phyloP scores from a whole-genome alignment of 2,888 invertebrate genomes.

The Dynastes maya region DNA sequence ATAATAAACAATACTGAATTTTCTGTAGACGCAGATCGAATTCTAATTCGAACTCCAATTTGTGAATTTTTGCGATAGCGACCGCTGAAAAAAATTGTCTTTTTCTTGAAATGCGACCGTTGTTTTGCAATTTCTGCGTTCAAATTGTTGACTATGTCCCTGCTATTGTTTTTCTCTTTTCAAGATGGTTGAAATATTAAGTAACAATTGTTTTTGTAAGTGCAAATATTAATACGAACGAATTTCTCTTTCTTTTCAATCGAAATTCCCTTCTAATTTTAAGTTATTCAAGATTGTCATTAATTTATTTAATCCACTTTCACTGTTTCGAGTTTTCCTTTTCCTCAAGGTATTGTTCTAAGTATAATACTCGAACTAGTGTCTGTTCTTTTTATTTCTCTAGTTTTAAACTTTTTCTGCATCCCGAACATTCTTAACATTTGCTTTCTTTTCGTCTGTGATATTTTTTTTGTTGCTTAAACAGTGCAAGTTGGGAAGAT shows the following conservation, averaged over 20 bases:
- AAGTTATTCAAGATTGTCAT: neutral
- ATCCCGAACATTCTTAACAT: neutral
- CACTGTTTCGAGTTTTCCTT: constrained; percentile 12
- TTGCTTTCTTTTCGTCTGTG: constrained; percentile 13
- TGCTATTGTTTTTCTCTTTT: too few species aligned
- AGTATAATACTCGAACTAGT: neutral
- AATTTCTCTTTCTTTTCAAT: neutral
- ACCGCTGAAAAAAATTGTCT: too few species aligned
- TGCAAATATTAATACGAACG: too few species aligned
- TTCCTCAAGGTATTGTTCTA: neutral
- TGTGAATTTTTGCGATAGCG: too few species aligned
- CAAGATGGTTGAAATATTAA: too few species aligned
- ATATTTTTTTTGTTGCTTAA: constrained; percentile 24
- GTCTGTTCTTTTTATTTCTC: neutral
- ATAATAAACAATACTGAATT: too few species aligned
- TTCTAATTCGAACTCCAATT: too few species aligned
- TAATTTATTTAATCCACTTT: constrained; percentile 3
- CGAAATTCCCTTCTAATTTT: neutral
- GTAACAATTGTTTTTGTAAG: too few species aligned
- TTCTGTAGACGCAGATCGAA: too few species aligned
- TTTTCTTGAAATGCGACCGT: too few species aligned
- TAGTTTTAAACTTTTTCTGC: constrained; percentile 26
- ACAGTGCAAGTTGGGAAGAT: constrained; percentile 54
- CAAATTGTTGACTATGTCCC: too few species aligned
- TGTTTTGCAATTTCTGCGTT: too few species aligned